Evolutionary conservation across 2,888 invertebrate species (phyloP), one percentile per base, ranked within the genome.

Genomic region (Eumerus sabulonum): DNA sequence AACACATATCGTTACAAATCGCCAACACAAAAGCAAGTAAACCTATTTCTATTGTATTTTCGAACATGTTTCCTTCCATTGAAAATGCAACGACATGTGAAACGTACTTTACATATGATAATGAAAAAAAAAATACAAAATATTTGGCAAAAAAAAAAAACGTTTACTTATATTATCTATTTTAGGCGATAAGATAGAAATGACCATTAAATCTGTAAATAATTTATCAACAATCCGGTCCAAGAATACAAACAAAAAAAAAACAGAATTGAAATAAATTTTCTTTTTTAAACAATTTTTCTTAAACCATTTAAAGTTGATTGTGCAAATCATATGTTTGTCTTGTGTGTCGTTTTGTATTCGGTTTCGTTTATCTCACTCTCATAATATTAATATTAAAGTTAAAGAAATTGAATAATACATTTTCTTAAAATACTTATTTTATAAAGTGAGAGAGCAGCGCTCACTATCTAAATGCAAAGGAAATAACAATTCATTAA

Each of bases 211-310:
- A 68, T 79, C 74, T 74, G 74, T 79, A 74, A 74, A 79, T 79
- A 79, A 27, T 64, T 79, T 74, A 70, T 74, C 74, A 70, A 70
- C 44, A 79, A 74, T 79, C 79, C 79, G 79, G 74, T 79, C 79
- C 74, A 74, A 60, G 7, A 73, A 72, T 47, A 64, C 13, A 47
- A 50, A 50, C 3, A 54, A 40, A 63, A 40, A 9, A 38, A 48
- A 73, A 40, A 63, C 45, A 11, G 56, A 5, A 64, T 48, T 27
- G 40, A 51, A 27, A 57, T 36, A 44, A 56, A n/a, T n/a, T n/a
- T n/a, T n/a, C n/a, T n/a, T n/a, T n/a, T n/a, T 13, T 36, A 42
- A 50, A 48, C 71, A 48, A 44, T 48, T 67, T n/a, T n/a, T n/a
- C n/a, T 40, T 27, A 7, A 27, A 7, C 27, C 3, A 27, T 4